Evolutionary conservation across 2,888 invertebrate genomes (phyloP), one percentile per base, ranked within the genome.

Genomic region (Lottia scabra): DNA sequence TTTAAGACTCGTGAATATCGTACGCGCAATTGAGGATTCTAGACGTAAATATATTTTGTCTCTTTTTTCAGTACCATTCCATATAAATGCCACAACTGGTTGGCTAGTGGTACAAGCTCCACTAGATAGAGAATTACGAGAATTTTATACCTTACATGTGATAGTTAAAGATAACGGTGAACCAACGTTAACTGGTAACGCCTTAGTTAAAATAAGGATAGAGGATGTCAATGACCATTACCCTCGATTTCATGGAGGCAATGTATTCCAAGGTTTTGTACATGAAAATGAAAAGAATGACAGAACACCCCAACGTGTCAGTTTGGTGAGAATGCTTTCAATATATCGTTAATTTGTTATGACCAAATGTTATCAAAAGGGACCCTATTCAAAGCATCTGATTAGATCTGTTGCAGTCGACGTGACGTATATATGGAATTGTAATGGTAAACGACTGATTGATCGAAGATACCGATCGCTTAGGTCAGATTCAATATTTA

Each of bases 151-250:
- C 23, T 77, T 80, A 44, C 48, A 67, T 3, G 72, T 80, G 1
- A 63, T 70, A 44, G 80, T 78, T 62, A 73, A 65, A 19, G 80
- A 80, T 66, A 71, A 75, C n/a, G 78, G 77, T 12, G 44, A 44
- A 13, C 80, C 80, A 8, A 62, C 68, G 16, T 72, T 72, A 68
- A 75, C 75, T 62, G 75, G 75, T n/a, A 67, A 65, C 2, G 63
- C 72, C 12, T 63, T n/a, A 12, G 68, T 80, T 23, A 72, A 44
- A 13, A 73, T 80, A 13, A 12, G 65, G 16, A 64, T 80, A 12
- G 68, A 70, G 44, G 80, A 80, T 70, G 70, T 75, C 62, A 80
- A 78, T 67, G 80, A 80, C 65, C 70, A 76, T 63, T 65, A 75
- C 16, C 80, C 80, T 15, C 15, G 45, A 30, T 79, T 75, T 62